Percentiles rank a stretch among this genome's conserved stretches.
Evolutionary conservation across 2,888 invertebrate species (phyloP).

Genomic region (Amphipyra tragopoginis): DNA sequence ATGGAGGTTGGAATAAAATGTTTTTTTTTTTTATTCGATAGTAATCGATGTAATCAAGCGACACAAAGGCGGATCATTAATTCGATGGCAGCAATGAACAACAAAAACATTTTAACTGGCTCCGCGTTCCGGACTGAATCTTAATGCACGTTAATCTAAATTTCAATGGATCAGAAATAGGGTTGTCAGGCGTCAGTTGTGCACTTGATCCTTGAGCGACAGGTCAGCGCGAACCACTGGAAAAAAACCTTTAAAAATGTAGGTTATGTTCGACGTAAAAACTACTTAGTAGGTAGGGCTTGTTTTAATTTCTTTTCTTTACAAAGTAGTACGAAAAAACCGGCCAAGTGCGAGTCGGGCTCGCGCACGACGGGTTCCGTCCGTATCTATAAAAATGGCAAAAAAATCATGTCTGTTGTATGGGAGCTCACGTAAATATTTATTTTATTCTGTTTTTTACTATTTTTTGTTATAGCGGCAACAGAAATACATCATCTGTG

Average conservation of each 20-base stretch:
- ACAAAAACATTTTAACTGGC: slow-evolving; percentile 76
- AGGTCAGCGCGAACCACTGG: slow-evolving; percentile 1
- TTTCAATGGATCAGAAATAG: slow-evolving; percentile 69
- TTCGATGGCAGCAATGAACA: slow-evolving; percentile 65
- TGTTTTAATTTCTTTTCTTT: background rate
- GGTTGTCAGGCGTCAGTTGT: slow-evolving; percentile 38
- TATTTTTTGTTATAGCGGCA: too few species aligned
- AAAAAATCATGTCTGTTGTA: too few species aligned
- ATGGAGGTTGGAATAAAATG: slow-evolving; percentile 23
- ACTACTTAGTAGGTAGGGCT: too few species aligned
- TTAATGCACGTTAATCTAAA: slow-evolving; percentile 75
- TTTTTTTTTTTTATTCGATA: slow-evolving; percentile 49
- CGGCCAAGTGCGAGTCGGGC: too few species aligned
- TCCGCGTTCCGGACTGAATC: slow-evolving; percentile 64
- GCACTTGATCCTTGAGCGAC: slow-evolving; percentile 19
- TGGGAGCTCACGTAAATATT: too few species aligned
- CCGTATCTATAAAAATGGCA: too few species aligned
- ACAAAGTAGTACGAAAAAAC: too few species aligned
- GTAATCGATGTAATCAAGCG: slow-evolving; percentile 64
- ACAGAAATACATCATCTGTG: too few species aligned
- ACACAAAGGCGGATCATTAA: slow-evolving; percentile 66
- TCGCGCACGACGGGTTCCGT: too few species aligned
- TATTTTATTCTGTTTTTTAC: too few species aligned
- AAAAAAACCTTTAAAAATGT: background rate
- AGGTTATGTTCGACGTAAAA: background rate